phyloP scores from a whole-genome alignment of 2,888 invertebrate species.

The Perithous albicinctus region DNA sequence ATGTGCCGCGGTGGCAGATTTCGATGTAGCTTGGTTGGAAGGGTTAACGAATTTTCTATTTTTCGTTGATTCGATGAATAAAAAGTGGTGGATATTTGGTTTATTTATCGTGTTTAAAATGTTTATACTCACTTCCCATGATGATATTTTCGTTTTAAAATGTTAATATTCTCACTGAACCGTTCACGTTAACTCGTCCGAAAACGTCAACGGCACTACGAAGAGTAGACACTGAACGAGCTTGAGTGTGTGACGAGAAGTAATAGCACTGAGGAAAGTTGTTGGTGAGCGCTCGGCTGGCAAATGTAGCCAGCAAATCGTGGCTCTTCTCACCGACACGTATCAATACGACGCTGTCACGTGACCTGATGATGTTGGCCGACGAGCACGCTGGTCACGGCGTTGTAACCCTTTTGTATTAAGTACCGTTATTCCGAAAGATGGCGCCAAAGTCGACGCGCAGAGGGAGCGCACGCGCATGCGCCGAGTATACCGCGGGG shows the following conservation, averaged over 20 bases:
- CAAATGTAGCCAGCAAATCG: conserved; percentile 78
- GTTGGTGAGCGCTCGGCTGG: conserved; percentile 72
- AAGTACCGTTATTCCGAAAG: conserved; percentile 59
- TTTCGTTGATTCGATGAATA: background rate
- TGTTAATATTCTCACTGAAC: conserved; percentile 38
- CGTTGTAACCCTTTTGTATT: conserved; percentile 46
- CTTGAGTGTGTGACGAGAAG: conserved; percentile 54
- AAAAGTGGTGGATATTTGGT: background rate
- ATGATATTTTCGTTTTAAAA: conserved; percentile 82
- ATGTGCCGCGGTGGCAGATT: conserved; percentile 58
- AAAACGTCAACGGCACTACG: conserved; percentile 65
- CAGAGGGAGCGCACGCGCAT: conserved; percentile 12
- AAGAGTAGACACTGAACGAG: conserved; percentile 53
- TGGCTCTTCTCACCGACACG: conserved; percentile 82
- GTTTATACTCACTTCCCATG: conserved; percentile 88
- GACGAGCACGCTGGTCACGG: conserved; percentile 67
- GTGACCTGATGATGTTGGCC: conserved; percentile 84
- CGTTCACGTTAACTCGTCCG: conserved; percentile 35
- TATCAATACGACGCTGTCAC: conserved; percentile 83
- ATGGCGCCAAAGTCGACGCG: conserved; percentile 21
- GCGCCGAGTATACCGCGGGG: background rate
- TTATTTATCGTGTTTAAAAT: conserved; percentile 66
- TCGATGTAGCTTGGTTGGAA: background rate
- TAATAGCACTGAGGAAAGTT: conserved; percentile 34
- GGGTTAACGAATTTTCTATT: background rate